Evolutionary conservation across 2,888 invertebrate species (phyloP).

Genomic region (Neoaliturus tenellus): DNA sequence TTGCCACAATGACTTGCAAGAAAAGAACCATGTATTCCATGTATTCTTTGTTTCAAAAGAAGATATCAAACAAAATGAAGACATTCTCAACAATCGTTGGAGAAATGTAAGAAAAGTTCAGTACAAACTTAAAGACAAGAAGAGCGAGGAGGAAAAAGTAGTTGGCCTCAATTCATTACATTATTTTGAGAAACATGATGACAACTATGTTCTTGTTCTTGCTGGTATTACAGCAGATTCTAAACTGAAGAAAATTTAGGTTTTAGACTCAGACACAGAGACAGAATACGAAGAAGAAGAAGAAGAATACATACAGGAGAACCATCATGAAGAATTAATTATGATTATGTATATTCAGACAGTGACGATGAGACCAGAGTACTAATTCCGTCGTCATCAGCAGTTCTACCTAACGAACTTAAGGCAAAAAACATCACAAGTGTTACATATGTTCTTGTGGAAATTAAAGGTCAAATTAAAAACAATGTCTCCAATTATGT

Average conservation of each 20-base stretch:
- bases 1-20: background rate
- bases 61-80: conserved; percentile 29
- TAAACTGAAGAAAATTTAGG: background rate
- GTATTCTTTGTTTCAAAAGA: conserved; percentile 46
- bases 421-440: conserved; percentile 9
- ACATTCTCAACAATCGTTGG: conserved; percentile 13
- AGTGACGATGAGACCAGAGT: conserved; percentile 24
- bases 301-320: background rate
- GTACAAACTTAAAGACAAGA: background rate
- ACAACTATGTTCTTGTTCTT: background rate
- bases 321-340: background rate
- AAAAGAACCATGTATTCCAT: background rate
- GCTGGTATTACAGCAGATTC: conserved; percentile 15
- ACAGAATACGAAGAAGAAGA: conserved; percentile 15
- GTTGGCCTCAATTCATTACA: conserved; percentile 28
- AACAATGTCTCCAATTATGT: conserved; percentile 28
- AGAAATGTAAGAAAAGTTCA: too few species aligned
- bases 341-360: conserved; percentile 6
- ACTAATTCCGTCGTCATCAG: too few species aligned
- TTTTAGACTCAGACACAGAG: conserved; percentile 10
- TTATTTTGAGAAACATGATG: conserved; percentile 39
- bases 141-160: background rate
- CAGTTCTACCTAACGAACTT: too few species aligned
- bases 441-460: background rate
- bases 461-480: conserved; percentile 15